Evolutionary conservation across 2,888 invertebrate genomes (phyloP).

Genomic region (Seira musarum): DNA sequence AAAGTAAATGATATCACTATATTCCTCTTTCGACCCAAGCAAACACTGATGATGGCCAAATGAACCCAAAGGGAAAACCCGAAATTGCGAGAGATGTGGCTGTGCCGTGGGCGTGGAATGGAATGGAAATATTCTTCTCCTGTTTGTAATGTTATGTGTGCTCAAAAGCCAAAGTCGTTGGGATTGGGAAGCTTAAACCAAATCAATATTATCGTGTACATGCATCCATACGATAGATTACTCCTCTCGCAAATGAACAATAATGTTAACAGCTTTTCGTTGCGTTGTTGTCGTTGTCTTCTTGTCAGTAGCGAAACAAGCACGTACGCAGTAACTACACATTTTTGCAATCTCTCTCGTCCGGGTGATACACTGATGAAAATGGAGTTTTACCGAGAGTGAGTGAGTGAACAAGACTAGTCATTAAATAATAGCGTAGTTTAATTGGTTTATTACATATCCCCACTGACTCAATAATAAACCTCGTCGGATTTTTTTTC

Average conservation of each 20-base stretch:
- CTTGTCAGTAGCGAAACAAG: too few species aligned
- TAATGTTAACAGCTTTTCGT: neutral
- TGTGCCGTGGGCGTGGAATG: constrained; percentile 27
- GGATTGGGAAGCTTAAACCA: neutral
- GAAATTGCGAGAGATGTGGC: constrained; percentile 16
- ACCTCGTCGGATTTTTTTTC: neutral
- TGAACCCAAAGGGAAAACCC: constrained; percentile 41
- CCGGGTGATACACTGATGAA: neutral
- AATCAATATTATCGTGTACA: neutral
- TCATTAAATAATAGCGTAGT: constrained; percentile 11
- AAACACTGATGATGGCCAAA: constrained; percentile 24
- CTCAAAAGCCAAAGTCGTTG: neutral
- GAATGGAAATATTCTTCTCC: too few species aligned
- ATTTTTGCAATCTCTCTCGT: too few species aligned
- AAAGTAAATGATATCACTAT: constrained; percentile 45
- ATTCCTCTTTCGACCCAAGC: neutral
- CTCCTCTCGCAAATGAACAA: neutral
- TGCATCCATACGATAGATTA: neutral
- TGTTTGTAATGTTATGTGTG: too few species aligned
- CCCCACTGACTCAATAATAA: constrained; percentile 4
- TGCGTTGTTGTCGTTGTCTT: too few species aligned
- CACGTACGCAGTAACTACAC: too few species aligned
- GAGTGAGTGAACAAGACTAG: neutral
- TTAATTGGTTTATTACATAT: constrained; percentile 19
- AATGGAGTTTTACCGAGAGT: too few species aligned